A percentile compares a stretch with the other conserved stretches of the same genome.
phyloP scores from a whole-genome alignment of 1,140 invertebrate species.

The Halotydeus destructor region DNA sequence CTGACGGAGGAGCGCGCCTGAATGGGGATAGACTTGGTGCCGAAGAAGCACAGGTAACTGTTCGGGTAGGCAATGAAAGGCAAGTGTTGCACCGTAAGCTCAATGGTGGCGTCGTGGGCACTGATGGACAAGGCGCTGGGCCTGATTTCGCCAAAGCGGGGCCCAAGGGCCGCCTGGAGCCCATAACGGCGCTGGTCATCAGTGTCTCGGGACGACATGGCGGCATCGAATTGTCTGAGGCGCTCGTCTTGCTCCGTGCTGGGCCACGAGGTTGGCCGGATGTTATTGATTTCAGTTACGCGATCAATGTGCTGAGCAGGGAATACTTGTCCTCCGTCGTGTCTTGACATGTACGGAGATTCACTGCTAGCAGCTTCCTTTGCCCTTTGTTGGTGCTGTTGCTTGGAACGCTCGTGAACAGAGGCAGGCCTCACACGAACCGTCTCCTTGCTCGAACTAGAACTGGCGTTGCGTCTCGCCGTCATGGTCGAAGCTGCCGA shows the following conservation, averaged over 20 bases:
- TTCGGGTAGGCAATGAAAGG: constrained; percentile 66
- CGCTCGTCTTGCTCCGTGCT: not conserved
- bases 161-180: not conserved
- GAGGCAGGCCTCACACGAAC: too few relatives aligned
- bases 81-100: constrained; percentile 63
- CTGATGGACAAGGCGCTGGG: not conserved
- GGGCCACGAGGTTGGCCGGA: not conserved
- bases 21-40: constrained; percentile 50
- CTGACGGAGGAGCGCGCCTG: constrained; percentile 52
- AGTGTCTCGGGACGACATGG: not conserved
- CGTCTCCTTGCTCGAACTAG: not conserved
- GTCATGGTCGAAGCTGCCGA: not conserved
- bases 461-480: not conserved
- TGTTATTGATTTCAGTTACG: not conserved
- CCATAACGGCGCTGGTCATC: not conserved
- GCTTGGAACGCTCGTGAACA: too few relatives aligned
- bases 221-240: not conserved
- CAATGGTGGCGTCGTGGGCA: constrained; percentile 31
- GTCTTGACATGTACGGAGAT: too few relatives aligned
- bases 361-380: too few relatives aligned
- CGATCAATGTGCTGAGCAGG: too few relatives aligned
- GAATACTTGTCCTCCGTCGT: too few relatives aligned
- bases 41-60: constrained; percentile 82
- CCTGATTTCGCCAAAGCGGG: not conserved
- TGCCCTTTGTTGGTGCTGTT: too few relatives aligned